Conservation (phyloP, 1,140 invertebrate genomes). For the Psilanteris sp. region DNA sequence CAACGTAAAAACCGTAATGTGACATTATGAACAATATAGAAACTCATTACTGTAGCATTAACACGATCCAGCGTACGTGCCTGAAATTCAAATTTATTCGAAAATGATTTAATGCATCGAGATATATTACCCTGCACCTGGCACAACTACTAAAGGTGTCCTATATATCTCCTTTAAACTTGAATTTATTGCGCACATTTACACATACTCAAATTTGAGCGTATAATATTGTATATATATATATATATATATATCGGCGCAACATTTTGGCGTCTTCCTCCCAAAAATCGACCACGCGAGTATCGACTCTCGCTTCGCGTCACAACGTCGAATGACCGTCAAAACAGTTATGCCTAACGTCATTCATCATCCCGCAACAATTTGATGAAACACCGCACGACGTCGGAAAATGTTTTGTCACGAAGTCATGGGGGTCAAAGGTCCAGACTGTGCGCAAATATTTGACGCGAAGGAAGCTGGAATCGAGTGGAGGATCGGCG, state of each 20-base stretch:
- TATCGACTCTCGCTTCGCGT: no score
- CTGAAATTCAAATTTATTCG: conserved; percentile 48
- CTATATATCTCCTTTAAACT: conserved; percentile 43
- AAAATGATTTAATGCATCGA: conserved; percentile 56
- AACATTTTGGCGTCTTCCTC: no score
- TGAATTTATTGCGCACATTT: conserved; percentile 46
- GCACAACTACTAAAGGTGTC: conserved; percentile 43
- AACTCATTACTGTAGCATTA: conserved; percentile 22
- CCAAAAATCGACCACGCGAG: no score
- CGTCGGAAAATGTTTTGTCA: background rate
- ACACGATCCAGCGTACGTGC: conserved; percentile 18
- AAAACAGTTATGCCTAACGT: no score
- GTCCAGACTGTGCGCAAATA: conserved; percentile 21
- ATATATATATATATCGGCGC: no score
- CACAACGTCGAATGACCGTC: no score
- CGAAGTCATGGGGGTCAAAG: conserved; percentile 9
- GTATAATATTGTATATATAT: conserved; percentile 16
- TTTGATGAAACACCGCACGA: conserved; percentile 6
- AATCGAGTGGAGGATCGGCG: conserved; percentile 18
- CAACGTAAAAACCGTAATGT: conserved; percentile 2
- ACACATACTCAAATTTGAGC: conserved; percentile 41
- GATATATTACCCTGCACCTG: conserved; percentile 48
- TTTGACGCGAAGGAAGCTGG: conserved; percentile 25
- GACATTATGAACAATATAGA: conserved; percentile 8
- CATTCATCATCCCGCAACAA: no score